phyloP scores from a whole-genome alignment of 2,797 vertebrate species.

The Manis pentadactyla region DNA sequence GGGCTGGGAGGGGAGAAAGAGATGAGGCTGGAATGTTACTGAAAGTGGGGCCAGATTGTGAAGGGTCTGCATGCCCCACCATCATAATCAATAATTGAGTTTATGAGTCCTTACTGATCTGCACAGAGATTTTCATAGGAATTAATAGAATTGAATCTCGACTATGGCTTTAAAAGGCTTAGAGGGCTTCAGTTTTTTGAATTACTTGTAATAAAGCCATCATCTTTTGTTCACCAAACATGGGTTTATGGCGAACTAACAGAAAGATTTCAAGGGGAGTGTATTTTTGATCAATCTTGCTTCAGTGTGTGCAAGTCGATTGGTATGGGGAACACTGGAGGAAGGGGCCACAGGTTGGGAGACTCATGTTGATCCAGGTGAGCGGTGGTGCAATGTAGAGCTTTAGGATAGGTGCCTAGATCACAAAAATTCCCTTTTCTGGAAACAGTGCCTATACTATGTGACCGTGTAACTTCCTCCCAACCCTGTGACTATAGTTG shows the following conservation, averaged over 20 bases:
- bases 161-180: not conserved
- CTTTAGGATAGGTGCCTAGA: not conserved
- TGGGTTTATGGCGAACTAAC: not conserved
- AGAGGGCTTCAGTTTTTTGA: not conserved
- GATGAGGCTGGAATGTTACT: not conserved
- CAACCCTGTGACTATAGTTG: not conserved
- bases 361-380: not conserved
- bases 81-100: fast-evolving
- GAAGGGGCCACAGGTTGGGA: not conserved
- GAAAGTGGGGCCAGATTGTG: not conserved
- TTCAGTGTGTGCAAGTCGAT: not conserved
- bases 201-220: not conserved
- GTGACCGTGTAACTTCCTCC: not conserved
- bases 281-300: not conserved
- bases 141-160: not conserved
- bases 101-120: not conserved
- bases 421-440: not conserved
- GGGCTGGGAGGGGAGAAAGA: not conserved
- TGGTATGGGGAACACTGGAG: not conserved
- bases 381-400: too few species aligned
- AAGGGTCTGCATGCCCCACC: not conserved
- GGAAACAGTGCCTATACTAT: not conserved
- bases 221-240: not conserved
- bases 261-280: not conserved
- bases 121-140: not conserved